Conservation (phyloP, 2,888 invertebrate genomes). For the Monoplex corrugatus region DNA sequence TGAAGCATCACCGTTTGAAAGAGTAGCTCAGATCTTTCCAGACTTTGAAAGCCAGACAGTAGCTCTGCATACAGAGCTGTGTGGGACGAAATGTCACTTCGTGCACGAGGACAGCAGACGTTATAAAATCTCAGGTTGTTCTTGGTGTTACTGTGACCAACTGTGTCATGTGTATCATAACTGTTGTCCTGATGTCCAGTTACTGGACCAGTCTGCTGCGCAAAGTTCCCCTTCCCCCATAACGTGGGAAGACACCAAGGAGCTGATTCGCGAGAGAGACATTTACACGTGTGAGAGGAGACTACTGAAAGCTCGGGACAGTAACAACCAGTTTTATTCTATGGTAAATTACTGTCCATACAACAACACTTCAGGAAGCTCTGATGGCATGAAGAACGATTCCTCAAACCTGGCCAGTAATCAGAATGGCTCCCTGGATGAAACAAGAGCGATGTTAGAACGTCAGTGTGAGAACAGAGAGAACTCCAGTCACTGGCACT, state of each 20-base stretch:
- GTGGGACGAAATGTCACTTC: slow-evolving; percentile 16
- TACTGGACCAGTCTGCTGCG: background rate
- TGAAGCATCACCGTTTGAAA: slow-evolving; percentile 2
- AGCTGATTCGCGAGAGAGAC: background rate
- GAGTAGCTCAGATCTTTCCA: background rate
- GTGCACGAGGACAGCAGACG: background rate
- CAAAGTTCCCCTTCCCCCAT: no score
- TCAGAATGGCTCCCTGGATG: background rate
- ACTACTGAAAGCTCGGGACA: background rate
- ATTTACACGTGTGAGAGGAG: slow-evolving; percentile 12
- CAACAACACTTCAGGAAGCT: background rate
- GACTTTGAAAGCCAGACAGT: slow-evolving; percentile 25
- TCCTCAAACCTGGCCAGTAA: background rate
- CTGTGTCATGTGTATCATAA: slow-evolving; percentile 31
- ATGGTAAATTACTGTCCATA: slow-evolving; percentile 25
- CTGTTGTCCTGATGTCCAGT: slow-evolving; percentile 44
- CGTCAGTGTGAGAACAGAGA: slow-evolving; percentile 32
- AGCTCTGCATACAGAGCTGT: slow-evolving; percentile 27
- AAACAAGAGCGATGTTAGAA: background rate
- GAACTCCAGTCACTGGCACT: slow-evolving; percentile 38
- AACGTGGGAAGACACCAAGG: background rate
- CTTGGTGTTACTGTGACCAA: slow-evolving; percentile 40
- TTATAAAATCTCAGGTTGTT: background rate
- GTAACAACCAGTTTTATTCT: background rate
- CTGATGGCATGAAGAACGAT: background rate